Evolutionary conservation across 2,113 vertebrate genomes (phyloP).

Genomic region (Boulengeromyrus knoepffleri): DNA sequence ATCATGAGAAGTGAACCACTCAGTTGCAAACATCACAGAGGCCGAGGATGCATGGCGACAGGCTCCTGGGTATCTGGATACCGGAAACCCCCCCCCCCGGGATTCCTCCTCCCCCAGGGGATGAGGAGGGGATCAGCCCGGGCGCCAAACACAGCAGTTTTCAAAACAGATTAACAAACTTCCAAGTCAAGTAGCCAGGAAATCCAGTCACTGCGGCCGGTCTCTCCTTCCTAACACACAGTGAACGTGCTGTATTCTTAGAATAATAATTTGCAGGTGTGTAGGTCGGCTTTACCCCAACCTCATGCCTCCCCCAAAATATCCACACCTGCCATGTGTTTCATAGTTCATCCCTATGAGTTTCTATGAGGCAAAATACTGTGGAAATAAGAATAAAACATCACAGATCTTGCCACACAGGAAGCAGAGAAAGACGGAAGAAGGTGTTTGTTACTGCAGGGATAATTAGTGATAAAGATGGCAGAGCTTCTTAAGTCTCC

Average conservation of each 20-base stretch:
- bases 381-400: not conserved
- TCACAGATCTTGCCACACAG: not conserved
- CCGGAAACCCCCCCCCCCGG: not conserved
- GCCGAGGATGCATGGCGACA: not conserved
- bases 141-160: not conserved
- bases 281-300: not conserved
- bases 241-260: not conserved
- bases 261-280: not conserved
- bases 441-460: not conserved
- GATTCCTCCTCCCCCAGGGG: not conserved
- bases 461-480: not conserved
- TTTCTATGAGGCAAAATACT: not conserved
- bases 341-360: not conserved
- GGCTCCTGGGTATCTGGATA: not conserved
- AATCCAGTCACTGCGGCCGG: not conserved
- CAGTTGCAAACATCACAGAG: not conserved
- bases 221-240: not conserved
- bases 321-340: not conserved
- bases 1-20: not conserved
- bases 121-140: not conserved
- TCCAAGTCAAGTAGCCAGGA: not conserved
- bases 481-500: not conserved
- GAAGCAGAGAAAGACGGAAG: not conserved
- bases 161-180: not conserved
- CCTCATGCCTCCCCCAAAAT: not conserved